Conservation (phyloP, 2,797 vertebrate genomes). For the Melanotaenia nigrans region DNA sequence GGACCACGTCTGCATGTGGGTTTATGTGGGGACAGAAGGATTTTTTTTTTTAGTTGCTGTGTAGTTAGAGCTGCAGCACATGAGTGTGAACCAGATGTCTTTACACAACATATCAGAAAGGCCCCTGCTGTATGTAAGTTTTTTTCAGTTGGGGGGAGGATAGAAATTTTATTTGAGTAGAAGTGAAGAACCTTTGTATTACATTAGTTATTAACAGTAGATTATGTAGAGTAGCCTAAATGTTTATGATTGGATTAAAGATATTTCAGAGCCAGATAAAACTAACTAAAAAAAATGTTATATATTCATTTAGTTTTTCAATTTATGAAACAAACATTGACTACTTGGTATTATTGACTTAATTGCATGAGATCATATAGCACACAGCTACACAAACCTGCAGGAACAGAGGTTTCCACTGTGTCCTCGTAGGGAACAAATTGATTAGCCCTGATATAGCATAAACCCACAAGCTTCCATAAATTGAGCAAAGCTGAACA, state of each 20-base stretch:
- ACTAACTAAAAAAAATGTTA: neutral
- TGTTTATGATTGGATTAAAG: neutral
- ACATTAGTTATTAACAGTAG: neutral
- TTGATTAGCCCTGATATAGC: neutral
- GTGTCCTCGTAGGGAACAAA: no score
- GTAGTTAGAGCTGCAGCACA: conserved; percentile 40
- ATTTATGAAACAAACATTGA: neutral
- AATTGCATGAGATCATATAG: neutral
- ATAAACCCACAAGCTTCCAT: neutral
- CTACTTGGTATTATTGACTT: neutral
- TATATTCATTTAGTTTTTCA: neutral
- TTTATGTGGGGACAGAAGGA: conserved; percentile 32
- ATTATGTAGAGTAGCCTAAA: neutral
- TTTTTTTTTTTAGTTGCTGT: conserved; percentile 18
- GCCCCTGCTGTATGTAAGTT: neutral
- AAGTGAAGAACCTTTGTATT: neutral
- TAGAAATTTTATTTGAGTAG: no score
- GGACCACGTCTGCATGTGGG: neutral
- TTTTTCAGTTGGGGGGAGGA: neutral
- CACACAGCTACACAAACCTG: neutral
- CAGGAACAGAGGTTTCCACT: no score
- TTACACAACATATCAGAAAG: conserved; percentile 1
- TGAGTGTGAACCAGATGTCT: conserved; percentile 53
- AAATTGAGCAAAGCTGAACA: neutral
- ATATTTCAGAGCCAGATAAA: neutral